These are phyloP conservation scores for Hippasteria phrygiana DNA, from an alignment of 53 echinoderm and acorn worm species.

Conservation along the genomic window DNA sequence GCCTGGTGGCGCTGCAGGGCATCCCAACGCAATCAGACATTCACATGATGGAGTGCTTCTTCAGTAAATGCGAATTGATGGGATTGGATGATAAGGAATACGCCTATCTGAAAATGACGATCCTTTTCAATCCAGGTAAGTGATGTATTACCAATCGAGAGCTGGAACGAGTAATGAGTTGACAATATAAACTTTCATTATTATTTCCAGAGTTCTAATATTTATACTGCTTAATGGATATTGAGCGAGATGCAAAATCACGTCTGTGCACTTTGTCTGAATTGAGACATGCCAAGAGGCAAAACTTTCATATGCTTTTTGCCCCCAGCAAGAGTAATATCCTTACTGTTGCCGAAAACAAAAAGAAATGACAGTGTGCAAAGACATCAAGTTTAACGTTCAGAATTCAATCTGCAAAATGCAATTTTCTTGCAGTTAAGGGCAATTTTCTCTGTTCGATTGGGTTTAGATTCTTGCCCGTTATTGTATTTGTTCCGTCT, in stretches of 20 bases:
- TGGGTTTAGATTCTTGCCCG: no score
- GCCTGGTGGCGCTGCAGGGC: constrained; percentile 92
- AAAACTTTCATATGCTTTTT: background rate
- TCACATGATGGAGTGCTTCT: constrained; percentile 93
- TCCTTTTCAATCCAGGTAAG: constrained; percentile 99
- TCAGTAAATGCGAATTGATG: constrained; percentile 93
- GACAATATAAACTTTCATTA: constrained; percentile 14
- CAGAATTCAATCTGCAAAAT: background rate
- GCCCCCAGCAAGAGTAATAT: no score
- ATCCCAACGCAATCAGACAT: constrained; percentile 94
- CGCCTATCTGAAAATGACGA: constrained; percentile 95
- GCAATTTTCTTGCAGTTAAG: no score
- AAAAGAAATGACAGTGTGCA: background rate
- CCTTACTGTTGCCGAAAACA: background rate
- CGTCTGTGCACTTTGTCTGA: constrained; percentile 10
- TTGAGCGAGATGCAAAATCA: background rate
- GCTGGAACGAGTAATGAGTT: background rate
- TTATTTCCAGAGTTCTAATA: background rate
- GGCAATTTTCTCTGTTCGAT: no score
- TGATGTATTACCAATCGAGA: constrained; percentile 1
- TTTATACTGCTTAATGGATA: background rate
- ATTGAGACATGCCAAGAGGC: background rate
- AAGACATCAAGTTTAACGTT: background rate
- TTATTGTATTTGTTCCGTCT: no score
- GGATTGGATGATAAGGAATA: constrained; percentile 97